Evolutionary conservation across 2,113 vertebrate genomes (phyloP).

Genomic region (Calyptomena viridis): DNA sequence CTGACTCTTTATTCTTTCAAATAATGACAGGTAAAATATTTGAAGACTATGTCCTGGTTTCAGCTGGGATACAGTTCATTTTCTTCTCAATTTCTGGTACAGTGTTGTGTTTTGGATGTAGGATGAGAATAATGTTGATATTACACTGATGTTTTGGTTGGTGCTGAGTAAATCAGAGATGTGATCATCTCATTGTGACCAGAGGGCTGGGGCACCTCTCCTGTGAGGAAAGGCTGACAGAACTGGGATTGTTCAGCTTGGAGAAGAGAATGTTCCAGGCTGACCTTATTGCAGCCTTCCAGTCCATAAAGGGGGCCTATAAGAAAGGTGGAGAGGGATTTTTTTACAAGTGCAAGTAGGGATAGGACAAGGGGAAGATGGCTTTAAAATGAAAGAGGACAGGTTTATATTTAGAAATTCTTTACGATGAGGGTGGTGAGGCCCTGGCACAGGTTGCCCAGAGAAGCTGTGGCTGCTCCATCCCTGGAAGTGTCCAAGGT

Average conservation of each 20-base stretch:
- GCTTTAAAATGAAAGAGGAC: not conserved
- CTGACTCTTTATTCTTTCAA: not conserved
- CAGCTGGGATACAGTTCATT: not conserved
- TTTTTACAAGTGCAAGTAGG: not conserved
- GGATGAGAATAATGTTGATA: not conserved
- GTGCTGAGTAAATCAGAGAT: not conserved
- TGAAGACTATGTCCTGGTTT: not conserved
- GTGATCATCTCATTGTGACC: too few species aligned
- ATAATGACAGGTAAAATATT: not conserved
- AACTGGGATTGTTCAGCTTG: not conserved
- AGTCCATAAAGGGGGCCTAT: too few species aligned
- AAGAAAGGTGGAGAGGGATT: not conserved
- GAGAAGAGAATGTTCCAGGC: not conserved
- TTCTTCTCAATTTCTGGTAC: not conserved
- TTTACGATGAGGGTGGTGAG: accelerated
- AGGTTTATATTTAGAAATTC: not conserved
- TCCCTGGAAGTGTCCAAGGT: not conserved
- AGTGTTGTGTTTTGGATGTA: not conserved
- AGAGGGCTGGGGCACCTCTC: not conserved
- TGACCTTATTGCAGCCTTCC: not conserved
- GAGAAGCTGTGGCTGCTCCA: not conserved
- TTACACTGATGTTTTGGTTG: not conserved
- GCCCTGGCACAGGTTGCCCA: not conserved
- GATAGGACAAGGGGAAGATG: not conserved
- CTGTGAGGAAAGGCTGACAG: not conserved